phyloP scores from a whole-genome alignment of 2,797 vertebrate species.

The Rousettus madagascariensis region DNA sequence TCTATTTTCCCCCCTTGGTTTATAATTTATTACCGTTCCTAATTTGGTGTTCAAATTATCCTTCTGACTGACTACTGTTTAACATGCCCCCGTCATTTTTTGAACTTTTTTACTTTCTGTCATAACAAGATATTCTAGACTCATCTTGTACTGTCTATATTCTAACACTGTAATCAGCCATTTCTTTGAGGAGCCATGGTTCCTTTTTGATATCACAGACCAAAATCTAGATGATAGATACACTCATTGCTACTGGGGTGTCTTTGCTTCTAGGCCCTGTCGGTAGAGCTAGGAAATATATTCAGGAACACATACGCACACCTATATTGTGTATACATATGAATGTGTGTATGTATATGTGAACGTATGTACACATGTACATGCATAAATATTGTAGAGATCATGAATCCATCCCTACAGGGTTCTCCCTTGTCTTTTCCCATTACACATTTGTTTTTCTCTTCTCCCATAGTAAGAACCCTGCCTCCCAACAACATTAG shows the following conservation, averaged over 20 bases:
- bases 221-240: not conserved
- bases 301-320: not conserved
- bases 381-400: not conserved
- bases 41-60: slow-evolving; percentile 7
- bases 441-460: not conserved
- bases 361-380: no score
- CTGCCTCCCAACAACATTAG: not conserved
- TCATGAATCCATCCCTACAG: not conserved
- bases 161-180: not conserved
- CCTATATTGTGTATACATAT: not conserved
- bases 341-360: not conserved
- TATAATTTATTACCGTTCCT: not conserved
- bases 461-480: not conserved
- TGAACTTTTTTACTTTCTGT: not conserved
- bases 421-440: not conserved
- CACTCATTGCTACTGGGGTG: not conserved
- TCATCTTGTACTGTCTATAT: not conserved
- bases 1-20: not conserved
- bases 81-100: not conserved
- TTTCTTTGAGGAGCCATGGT: not conserved
- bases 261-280: not conserved
- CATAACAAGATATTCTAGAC: not conserved
- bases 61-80: not conserved
- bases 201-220: not conserved
- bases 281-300: not conserved